Conservation (phyloP, 2,113 vertebrate genomes). For the human region GRCh38 chr6:121692501-121693000, state of each 20-base stretch:
- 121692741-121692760: not conserved
- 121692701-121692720: not conserved
- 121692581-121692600: not conserved
- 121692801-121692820: not conserved
- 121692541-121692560: not conserved
- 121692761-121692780: not conserved
- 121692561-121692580: not conserved
- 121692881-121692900: not conserved
- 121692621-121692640: not conserved
- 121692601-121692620: not conserved
- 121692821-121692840: not conserved
- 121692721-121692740: not conserved
- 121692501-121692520: not conserved
- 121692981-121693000: not conserved
- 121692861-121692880: not conserved
- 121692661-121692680: conserved; percentile 6
- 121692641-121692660: not conserved
- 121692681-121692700: not conserved
- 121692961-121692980: not conserved
- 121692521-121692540: not conserved
- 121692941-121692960: not conserved
- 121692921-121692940: not conserved
- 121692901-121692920: not conserved
- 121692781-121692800: not conserved
- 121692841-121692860: not conserved